These are phyloP conservation scores for Danaus melanippus DNA, from an alignment of 1,140 invertebrate species.

Conservation along the genomic window DNA sequence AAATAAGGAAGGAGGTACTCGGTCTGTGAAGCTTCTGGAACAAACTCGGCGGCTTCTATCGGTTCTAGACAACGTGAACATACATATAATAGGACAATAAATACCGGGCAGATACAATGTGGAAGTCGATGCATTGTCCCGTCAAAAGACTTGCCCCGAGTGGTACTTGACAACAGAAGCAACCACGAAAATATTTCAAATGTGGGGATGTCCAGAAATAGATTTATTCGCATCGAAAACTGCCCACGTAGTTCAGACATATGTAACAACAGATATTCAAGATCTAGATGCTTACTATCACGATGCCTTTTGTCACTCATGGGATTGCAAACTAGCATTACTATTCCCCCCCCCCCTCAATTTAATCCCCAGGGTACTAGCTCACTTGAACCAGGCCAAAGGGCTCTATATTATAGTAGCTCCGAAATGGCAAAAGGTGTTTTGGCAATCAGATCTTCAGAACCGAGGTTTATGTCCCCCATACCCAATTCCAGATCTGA, in stretches of 20 bases:
- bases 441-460: constrained; percentile 27
- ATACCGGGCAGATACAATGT: constrained; percentile 25
- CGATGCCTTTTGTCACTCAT: constrained; percentile 35
- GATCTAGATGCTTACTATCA: constrained; percentile 27
- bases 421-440: constrained; percentile 30
- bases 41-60: constrained; percentile 31
- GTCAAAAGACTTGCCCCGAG: constrained; percentile 9
- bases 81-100: constrained; percentile 9
- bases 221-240: constrained; percentile 43
- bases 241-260: constrained; percentile 33
- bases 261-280: constrained; percentile 30
- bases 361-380: constrained; percentile 23
- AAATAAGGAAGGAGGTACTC: constrained; percentile 44
- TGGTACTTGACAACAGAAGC: constrained; percentile 8
- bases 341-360: constrained; percentile 42
- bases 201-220: constrained; percentile 35
- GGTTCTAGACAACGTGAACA: constrained; percentile 28
- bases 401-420: constrained; percentile 22
- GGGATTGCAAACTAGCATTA: constrained; percentile 41
- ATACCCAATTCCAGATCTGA: constrained; percentile 16
- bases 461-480: constrained; percentile 24
- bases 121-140: constrained; percentile 17
- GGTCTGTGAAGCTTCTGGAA: constrained; percentile 30
- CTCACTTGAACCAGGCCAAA: constrained; percentile 15
- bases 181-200: constrained; percentile 16